These are phyloP conservation scores for Aporophyla nigra DNA, from an alignment of 2,888 invertebrate genomes.

Conservation along the genomic window DNA sequence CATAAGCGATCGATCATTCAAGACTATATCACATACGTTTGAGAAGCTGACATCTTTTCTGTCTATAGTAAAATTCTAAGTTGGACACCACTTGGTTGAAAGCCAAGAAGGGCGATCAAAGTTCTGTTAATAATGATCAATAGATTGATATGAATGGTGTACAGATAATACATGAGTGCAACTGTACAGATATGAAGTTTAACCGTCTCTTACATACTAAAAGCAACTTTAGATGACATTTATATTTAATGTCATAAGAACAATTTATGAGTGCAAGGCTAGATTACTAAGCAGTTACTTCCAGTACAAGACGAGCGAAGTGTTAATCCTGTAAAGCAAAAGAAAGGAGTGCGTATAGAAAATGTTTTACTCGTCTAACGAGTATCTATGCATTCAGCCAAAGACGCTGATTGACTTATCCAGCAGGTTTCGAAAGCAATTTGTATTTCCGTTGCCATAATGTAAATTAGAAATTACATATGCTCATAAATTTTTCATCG, in stretches of 20 bases:
- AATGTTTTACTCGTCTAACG: constrained; percentile 36
- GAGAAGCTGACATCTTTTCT: not conserved
- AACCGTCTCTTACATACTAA: constrained; percentile 6
- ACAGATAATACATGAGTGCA: not conserved
- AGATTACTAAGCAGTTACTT: constrained; percentile 30
- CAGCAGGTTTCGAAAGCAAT: constrained; percentile 63
- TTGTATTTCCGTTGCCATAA: constrained; percentile 58
- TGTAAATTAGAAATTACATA: constrained; percentile 35
- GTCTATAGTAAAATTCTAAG: not conserved
- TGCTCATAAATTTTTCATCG: constrained; percentile 55
- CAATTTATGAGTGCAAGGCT: constrained; percentile 13
- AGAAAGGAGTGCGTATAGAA: constrained; percentile 38
- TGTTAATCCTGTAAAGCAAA: constrained; percentile 33
- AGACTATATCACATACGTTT: not conserved
- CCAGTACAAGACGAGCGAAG: constrained; percentile 3
- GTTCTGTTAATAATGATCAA: not conserved
- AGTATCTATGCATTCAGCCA: constrained; percentile 28
- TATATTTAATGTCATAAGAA: constrained; percentile 3
- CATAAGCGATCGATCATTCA: not conserved
- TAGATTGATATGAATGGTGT: not conserved
- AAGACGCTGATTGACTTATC: constrained; percentile 56
- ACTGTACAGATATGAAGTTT: not conserved
- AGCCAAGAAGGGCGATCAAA: not conserved
- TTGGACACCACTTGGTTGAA: not conserved
- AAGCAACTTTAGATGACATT: constrained; percentile 15